Evolutionary conservation across 2,888 invertebrate species (phyloP), one percentile per base, ranked within the genome.

Genomic region (Hoplodrina blanda): DNA sequence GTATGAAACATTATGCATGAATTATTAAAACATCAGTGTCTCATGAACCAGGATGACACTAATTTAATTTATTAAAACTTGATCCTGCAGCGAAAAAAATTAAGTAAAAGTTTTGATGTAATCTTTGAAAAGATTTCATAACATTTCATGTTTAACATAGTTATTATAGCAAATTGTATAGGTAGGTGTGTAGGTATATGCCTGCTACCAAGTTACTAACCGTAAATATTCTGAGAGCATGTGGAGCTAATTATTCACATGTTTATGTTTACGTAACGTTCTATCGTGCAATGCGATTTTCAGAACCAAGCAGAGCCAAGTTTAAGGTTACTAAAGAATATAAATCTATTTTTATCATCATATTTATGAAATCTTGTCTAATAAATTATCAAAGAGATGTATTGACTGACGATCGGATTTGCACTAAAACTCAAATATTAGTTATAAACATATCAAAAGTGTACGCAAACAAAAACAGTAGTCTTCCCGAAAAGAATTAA

Each of bases 321-420:
- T 82, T 82, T 79, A 79, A 79, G 80, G 80, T 66, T 82, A 78
- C 63, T 46, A 61, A 72, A 53, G 50, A 61, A 57, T 54, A 49
- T 54, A 17, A 50, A 13, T 44, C 71, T 81, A 70, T 81, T 78
- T 62, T 30, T 46, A 82, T 62, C 54, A 53, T 61, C 37, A 20
- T 61, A 20, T 67, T n/a, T 74, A 62, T 30, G 60, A 30, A 65
- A 54, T 73, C 46, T 57, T 73, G 59, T 66, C 73, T 73, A 33
- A 61, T 65, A 65, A 78, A 78, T 64, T 57, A 63, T 61, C 13
- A 15, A 46, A 72, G 46, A 62, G 41, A 82, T 73, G 53, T 41
- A 74, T 55, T 50, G 49, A 71, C 46, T 44, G 30, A 53, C 49
- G 25, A 53, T 71, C 59, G 13, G 65, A 44, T 63, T 30, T 78